Conservation (phyloP, 2,797 vertebrate species). For the Liasis olivaceus region DNA sequence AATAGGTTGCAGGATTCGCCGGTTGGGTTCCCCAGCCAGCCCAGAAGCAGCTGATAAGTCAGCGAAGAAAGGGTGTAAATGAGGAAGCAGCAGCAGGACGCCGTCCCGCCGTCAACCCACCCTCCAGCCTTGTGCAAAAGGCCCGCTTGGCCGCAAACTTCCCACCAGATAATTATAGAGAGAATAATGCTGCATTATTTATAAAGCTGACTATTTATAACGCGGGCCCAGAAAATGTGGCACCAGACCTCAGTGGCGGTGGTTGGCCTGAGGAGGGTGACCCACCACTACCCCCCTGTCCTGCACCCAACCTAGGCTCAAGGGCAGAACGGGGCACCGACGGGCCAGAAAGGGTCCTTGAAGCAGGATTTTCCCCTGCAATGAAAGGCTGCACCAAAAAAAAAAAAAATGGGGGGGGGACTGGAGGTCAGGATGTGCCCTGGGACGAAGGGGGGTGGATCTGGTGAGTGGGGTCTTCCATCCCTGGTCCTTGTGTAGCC, state of each 20-base stretch:
- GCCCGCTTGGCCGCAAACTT: constrained; percentile 17
- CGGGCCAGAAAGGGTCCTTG: not conserved
- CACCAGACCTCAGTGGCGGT: constrained; percentile 12
- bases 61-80: not conserved
- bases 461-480: not conserved
- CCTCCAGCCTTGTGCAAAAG: not conserved
- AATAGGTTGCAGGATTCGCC: not conserved
- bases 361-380: not conserved
- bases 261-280: not conserved
- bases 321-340: not conserved
- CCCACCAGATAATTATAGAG: constrained; percentile 39
- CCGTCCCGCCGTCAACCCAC: not conserved
- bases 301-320: not conserved
- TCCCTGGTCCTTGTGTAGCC: not conserved
- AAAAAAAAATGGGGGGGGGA: not conserved
- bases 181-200: constrained; percentile 53
- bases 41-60: not conserved
- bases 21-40: not conserved
- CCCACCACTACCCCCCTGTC: not conserved
- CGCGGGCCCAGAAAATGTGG: constrained; percentile 30
- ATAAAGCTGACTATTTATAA: constrained; percentile 52
- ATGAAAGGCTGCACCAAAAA: not conserved
- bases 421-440: not conserved
- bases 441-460: not conserved
- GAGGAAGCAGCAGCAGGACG: not conserved